Conservation (phyloP, 2,797 vertebrate genomes). For the Pseudomugil tenellus region DNA sequence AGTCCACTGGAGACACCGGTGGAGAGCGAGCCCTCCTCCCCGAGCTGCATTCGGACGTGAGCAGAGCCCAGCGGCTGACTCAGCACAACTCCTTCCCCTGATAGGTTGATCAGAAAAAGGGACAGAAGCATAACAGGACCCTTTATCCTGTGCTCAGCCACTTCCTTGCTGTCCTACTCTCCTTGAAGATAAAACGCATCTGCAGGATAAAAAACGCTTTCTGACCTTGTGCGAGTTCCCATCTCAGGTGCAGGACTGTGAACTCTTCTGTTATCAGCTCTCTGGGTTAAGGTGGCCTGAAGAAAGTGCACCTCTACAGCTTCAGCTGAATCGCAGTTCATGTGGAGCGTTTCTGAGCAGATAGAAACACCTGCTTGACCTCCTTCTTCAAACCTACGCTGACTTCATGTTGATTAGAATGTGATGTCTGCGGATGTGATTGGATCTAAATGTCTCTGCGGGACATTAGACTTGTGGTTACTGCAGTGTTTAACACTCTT, state of each 20-base stretch:
- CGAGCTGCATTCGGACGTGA: constrained; percentile 87
- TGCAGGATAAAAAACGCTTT: constrained; percentile 36
- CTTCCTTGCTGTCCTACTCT: constrained; percentile 33
- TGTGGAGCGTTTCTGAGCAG: constrained; percentile 16
- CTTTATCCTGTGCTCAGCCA: constrained; percentile 52
- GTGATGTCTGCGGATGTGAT: constrained; percentile 13
- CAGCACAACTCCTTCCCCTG: constrained; percentile 84
- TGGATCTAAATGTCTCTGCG: constrained; percentile 36
- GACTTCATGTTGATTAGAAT: not conserved
- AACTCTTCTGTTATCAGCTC: constrained; percentile 33
- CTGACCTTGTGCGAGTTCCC: constrained; percentile 60
- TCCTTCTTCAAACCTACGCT: constrained; percentile 16
- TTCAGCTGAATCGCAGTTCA: not conserved
- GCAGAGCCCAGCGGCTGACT: constrained; percentile 85
- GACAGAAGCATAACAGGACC: constrained; percentile 72
- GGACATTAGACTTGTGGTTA: constrained; percentile 57
- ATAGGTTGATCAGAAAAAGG: constrained; percentile 85
- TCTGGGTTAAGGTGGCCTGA: constrained; percentile 23
- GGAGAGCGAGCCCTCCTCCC: constrained; percentile 32
- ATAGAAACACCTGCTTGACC: constrained; percentile 17
- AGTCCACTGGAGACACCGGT: constrained; percentile 79
- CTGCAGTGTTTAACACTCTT: constrained; percentile 54
- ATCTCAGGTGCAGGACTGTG: constrained; percentile 21
- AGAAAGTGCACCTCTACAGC: constrained; percentile 29
- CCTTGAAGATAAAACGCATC: constrained; percentile 61